A percentile compares a stretch with the other conserved stretches of the same genome.
These are phyloP conservation scores for Leptopilina drosophilae DNA, from an alignment of 2,888 invertebrate species.

Conservation along the genomic window DNA sequence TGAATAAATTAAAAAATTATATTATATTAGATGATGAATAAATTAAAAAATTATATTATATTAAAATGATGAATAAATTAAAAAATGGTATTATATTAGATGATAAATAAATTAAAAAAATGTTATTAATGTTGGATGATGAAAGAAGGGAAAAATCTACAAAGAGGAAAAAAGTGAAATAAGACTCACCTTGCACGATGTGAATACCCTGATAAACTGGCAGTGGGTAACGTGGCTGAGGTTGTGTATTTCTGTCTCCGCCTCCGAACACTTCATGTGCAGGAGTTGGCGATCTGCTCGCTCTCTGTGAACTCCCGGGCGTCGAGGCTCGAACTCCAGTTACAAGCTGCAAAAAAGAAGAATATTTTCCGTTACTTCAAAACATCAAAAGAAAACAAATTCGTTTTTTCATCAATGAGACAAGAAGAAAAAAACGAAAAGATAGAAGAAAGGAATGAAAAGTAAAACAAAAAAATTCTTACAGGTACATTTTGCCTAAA, in stretches of 20 bases:
- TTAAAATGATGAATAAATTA: too few species aligned
- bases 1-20: too few species aligned
- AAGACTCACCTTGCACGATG: conserved; percentile 71
- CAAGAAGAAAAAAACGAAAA: too few species aligned
- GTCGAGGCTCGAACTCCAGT: conserved; percentile 72
- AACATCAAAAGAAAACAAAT: neutral
- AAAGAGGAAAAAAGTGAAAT: too few species aligned
- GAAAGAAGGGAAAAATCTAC: too few species aligned
- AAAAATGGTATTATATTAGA: too few species aligned
- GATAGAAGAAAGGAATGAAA: neutral
- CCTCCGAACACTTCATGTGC: conserved; percentile 72
- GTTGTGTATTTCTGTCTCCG: conserved; percentile 72
- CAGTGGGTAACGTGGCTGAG: conserved; percentile 74
- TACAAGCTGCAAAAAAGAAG: conserved; percentile 62
- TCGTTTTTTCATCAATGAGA: neutral
- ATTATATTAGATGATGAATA: too few species aligned
- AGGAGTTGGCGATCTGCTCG: conserved; percentile 74
- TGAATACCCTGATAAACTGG: conserved; percentile 76
- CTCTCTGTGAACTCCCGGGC: conserved; percentile 72
- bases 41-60: too few species aligned
- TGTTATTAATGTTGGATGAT: too few species aligned
- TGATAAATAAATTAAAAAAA: neutral
- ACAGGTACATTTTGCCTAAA: conserved; percentile 75
- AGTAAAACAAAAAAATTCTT: conserved; percentile 49
- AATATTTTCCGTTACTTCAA: neutral